Base-by-base conservation (phyloP, 1,140 invertebrate species). In the Hyles euphorbiae region DNA sequence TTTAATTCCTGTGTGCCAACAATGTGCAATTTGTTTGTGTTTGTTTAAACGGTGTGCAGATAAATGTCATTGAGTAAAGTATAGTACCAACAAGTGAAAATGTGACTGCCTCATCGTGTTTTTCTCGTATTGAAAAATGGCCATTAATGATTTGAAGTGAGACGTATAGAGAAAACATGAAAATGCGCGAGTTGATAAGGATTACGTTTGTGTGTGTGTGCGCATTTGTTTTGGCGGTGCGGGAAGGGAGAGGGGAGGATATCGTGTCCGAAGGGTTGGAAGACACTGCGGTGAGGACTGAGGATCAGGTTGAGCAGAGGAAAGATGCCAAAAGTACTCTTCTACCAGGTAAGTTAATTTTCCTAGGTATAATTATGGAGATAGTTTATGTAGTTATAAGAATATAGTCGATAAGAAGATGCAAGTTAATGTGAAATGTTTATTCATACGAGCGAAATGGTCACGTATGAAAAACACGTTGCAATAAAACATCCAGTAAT, bases 141-240 rank as follows among this genome's bases (percentile, higher is more conserved):
- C 70, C 63, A 60, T 71, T 70, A 66, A 56, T 62, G 67, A 75
- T 63, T 52, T 69, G 54, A 49, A 61, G n/a, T 60, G 68, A 63
- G 68, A 73, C 70, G 63, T 66, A 60, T 6, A 45, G 11, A 43
- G 34, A 74, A 63, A 62, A 56, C 60, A 76, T 82, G 74, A 84
- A 78, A 74, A 87, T 87, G 83, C 74, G 78, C 64, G 76, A 78
- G 73, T 73, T 82, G 58, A 56, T 79, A 65, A 83, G 76, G 75
- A 82, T 87, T 71, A 68, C 65, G 40, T 65, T 84, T 53, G 73
- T 87, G 67, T 83, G 73, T 81, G 68, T 76, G 69, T 87, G 76
- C 68, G 80, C 72, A 54, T 63, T 84, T 49, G 65, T 83, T 11
- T 63, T 84, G 61, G 60, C 63, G 22, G 71, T 79, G 63, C 65